Evolutionary conservation across 1,140 invertebrate species (phyloP).

Genomic region (Coptotermes formosanus): DNA sequence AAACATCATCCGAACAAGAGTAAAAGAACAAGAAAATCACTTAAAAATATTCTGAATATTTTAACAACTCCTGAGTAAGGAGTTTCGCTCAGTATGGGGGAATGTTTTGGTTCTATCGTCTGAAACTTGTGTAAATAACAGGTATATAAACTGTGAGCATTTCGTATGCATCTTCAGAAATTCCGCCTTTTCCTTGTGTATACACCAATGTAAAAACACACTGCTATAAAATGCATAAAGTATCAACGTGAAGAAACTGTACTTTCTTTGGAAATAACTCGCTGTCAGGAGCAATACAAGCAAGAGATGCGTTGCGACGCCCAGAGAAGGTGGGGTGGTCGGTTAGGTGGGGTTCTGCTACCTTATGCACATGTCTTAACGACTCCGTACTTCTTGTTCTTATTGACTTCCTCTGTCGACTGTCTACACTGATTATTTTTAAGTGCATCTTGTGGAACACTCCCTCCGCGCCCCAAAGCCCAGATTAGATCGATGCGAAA

Average conservation of each 20-base stretch:
- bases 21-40: neutral
- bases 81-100: neutral
- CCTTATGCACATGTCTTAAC: neutral
- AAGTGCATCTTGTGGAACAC: neutral
- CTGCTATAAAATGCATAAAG: conserved; percentile 19
- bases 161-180: neutral
- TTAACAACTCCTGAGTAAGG: neutral
- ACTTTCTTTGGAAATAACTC: neutral
- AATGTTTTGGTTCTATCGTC: neutral
- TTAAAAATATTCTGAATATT: conserved; percentile 18
- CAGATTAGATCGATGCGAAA: neutral
- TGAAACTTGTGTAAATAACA: neutral
- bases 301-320: neutral
- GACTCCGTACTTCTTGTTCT: neutral
- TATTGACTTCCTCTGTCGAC: neutral
- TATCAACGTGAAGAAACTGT: neutral
- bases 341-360: neutral
- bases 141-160: neutral
- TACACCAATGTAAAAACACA: neutral
- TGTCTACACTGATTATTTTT: neutral
- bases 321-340: neutral
- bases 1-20: no score
- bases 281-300: neutral
- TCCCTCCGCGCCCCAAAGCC: neutral
- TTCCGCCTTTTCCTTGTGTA: neutral